Evolutionary conservation across 2,888 invertebrate genomes (phyloP), one percentile per base, ranked within the genome.

Genomic region (Stramonita haemastoma): DNA sequence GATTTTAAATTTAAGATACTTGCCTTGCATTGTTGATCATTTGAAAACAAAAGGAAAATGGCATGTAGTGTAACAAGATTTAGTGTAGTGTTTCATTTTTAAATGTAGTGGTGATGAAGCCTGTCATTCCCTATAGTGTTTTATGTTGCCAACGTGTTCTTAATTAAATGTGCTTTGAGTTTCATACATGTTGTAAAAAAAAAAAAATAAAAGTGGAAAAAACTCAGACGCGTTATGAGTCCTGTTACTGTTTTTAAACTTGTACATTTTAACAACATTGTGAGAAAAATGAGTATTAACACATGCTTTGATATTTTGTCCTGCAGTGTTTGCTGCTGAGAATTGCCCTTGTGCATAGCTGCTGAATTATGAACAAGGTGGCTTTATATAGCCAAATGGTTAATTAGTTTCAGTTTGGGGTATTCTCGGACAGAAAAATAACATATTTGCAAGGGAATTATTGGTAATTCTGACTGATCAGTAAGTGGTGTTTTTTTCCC

Each of bases 151-250:
- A n/a, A n/a, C 29, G 1, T 83, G 46, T 19, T 83, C 36, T 36
- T 83, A 36, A 11, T 83, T 46, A 83, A 79, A 83, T 83, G 81
- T 83, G 46, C 46, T 83, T 83, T 46, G 11, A 83, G 81, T 83
- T 83, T 46, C 22, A 6, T 11, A 17, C 13, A 13, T 32, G 22
- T 19, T 83, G 81, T 11, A 46, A 46, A 83, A 36, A 29, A 22
- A 46, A 46, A 1, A 26, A 46, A 46, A 83, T 6, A 36, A 22
- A 46, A 46, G 6, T 26, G 26, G 26, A 46, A 79, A 32, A 13
- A 19, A 26, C 46, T 17, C 13, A 46, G 11, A 29, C 19, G 81
- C 36, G 81, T 83, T 83, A 13, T 32, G 81, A 36, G 81, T 83
- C 36, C 36, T 46, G 36, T 22, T 83, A 36, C 46, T 83, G 36